Evolutionary conservation across 2,797 vertebrate genomes (phyloP), one percentile per base, ranked within the genome.

Genomic region (Melanotaenia trifasciata): DNA sequence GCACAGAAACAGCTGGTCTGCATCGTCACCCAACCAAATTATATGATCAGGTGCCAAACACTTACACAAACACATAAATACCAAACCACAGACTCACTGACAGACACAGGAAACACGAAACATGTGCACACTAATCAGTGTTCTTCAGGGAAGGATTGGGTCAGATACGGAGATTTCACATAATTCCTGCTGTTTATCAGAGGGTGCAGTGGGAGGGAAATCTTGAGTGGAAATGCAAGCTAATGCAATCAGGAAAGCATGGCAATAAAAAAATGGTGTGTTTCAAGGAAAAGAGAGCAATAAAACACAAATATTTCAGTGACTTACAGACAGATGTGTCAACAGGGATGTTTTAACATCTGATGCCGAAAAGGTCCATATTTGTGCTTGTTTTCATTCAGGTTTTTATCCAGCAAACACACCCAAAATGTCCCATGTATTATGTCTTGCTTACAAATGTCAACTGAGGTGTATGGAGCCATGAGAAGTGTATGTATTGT

Each of bases 121-220:
- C 67, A 83, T 76, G 76, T 78, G 76, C 86, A 90, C 84, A 83
- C 62, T 79, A 72, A 84, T 87, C 77, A 74, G 84, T 89, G 81
- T 79, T 90, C 77, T 74, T 77, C 74, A 28, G 90, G 90, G 86
- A 90, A 89, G 88, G 90, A 86, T 61, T 47, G 91, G 92, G 92
- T 92, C 91, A 91, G 94, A 95, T 94, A 95, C 94, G 93, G 94
- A 94, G 95, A 95, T 95, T 95, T 95, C 95, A 94, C 93, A 94
- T 85, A 84, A 91, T 89, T 93, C 85, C 67, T 53, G 47, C 79
- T 72, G 85, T 90, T 80, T 87, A 75, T 81, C 80, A 85, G 74
- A 61, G 70, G 76, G 78, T 24, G 74, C 75, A 81, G 40, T 75
- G 84, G 75, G 79, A 70, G 80, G 64, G 81, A 83, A 65, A 33